These are phyloP conservation scores for Bambusicola thoracicus DNA, from an alignment of 2,113 vertebrate genomes.

Conservation along the genomic window DNA sequence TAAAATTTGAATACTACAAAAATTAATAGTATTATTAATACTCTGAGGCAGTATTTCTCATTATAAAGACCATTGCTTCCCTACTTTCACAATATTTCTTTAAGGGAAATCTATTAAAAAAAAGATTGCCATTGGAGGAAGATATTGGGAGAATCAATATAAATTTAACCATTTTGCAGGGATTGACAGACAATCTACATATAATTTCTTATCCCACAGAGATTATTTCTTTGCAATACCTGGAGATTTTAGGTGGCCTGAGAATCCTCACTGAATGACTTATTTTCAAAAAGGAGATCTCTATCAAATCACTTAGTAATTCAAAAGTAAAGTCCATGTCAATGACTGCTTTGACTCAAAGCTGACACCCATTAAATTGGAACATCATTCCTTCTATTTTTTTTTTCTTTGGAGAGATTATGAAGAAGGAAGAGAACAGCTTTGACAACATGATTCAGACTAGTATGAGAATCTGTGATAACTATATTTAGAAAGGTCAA, in stretches of 20 bases:
- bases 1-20: not conserved
- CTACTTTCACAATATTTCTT: not conserved
- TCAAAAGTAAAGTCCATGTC: not conserved
- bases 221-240: not conserved
- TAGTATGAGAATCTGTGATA: not conserved
- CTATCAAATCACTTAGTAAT: not conserved
- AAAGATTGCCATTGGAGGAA: not conserved
- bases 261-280: not conserved
- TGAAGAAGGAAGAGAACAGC: not conserved
- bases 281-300: not conserved
- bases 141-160: not conserved
- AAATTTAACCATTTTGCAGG: slow-evolving; percentile 13
- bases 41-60: not conserved
- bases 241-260: not conserved
- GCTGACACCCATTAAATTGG: not conserved
- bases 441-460: not conserved
- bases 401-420: not conserved
- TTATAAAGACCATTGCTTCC: not conserved
- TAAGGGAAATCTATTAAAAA: not conserved
- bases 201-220: not conserved
- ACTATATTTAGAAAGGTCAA: not conserved
- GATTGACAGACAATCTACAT: not conserved
- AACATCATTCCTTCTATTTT: not conserved
- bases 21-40: not conserved
- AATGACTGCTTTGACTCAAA: not conserved